Conservation (phyloP, 2,113 vertebrate genomes). For the Oreochromis niloticus region DNA sequence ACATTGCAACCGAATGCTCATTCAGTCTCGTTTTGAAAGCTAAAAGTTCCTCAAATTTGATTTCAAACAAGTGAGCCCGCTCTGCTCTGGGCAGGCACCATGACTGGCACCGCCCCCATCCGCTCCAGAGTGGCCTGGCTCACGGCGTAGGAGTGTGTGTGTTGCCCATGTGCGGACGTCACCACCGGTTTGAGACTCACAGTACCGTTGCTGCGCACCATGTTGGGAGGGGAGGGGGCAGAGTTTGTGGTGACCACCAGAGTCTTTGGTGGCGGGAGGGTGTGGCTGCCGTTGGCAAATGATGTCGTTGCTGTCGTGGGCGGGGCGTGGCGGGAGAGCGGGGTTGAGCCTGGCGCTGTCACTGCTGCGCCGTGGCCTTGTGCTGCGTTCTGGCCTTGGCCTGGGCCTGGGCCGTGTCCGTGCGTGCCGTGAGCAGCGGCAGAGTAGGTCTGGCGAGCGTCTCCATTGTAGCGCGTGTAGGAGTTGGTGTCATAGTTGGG, state of each 20-base stretch:
- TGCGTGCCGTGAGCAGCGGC: conserved; percentile 34
- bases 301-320: conserved; percentile 3
- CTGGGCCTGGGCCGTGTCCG: conserved; percentile 33
- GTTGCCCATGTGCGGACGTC: conserved; percentile 73
- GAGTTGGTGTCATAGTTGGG: conserved; percentile 84
- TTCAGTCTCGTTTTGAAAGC: not conserved
- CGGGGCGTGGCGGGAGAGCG: conserved; percentile 46
- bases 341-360: conserved; percentile 49
- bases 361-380: conserved; percentile 27
- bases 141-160: conserved; percentile 84
- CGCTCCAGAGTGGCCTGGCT: conserved; percentile 91
- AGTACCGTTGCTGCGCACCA: conserved; percentile 84
- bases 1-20: not conserved
- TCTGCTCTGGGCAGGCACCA: conserved; percentile 95
- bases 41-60: not conserved
- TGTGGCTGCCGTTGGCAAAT: conserved; percentile 81
- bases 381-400: conserved; percentile 29
- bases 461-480: conserved; percentile 83
- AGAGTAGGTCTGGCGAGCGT: conserved; percentile 83
- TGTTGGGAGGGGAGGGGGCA: conserved; percentile 78
- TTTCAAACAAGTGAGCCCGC: conserved; percentile 91
- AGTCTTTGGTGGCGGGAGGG: conserved; percentile 86
- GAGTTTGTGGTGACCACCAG: conserved; percentile 93
- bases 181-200: conserved; percentile 79
- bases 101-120: conserved; percentile 92